Conservation (phyloP, 2,113 vertebrate genomes). For the Anhinga anhinga region DNA sequence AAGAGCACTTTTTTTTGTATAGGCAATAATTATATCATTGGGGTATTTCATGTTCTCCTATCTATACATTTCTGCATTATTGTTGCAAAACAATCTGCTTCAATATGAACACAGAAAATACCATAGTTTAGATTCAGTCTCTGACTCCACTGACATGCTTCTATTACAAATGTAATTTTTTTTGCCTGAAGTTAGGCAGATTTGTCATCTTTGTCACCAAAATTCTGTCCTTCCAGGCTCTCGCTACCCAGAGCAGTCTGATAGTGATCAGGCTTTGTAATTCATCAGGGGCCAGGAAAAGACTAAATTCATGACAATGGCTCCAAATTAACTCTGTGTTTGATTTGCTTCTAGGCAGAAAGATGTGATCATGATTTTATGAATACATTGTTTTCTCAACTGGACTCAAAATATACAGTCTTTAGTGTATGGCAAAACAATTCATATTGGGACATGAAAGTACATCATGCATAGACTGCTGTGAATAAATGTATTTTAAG, state of each 20-base stretch:
- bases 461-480: not conserved
- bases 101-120: not conserved
- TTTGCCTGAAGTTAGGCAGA: not conserved
- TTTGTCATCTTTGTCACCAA: not conserved
- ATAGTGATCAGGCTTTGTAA: not conserved
- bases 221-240: not conserved
- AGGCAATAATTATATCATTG: not conserved
- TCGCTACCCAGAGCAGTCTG: not conserved
- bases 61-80: not conserved
- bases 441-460: not conserved
- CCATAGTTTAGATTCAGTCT: not conserved
- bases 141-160: not conserved
- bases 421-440: too few species aligned
- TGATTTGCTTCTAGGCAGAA: not conserved
- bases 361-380: not conserved
- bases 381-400: not conserved
- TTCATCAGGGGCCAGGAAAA: not conserved
- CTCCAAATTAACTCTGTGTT: not conserved
- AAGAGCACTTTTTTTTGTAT: not conserved
- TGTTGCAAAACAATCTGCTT: not conserved
- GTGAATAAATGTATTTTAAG: not conserved
- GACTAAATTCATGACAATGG: too few species aligned
- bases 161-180: not conserved
- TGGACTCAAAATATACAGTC: not conserved
- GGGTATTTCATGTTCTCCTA: too few species aligned